Base-by-base conservation (phyloP, 2,113 vertebrate species). In the Triplophysa rosa region DNA sequence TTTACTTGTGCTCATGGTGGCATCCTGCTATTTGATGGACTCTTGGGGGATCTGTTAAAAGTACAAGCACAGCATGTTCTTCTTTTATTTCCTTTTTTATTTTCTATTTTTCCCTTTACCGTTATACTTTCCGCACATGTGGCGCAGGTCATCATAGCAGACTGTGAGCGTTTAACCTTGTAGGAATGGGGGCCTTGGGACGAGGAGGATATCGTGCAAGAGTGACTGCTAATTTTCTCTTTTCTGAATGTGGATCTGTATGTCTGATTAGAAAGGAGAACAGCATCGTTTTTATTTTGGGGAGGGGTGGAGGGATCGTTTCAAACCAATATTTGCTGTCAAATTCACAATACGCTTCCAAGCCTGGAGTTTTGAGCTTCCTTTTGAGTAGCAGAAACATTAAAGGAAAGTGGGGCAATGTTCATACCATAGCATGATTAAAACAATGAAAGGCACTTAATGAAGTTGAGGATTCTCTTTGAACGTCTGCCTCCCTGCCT, bases 381-480 rank as follows among this genome's bases (percentile, higher is more conserved):
- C 88, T 87, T 89, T 86, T 84, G 79, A 84, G 85, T 83, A 83
- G 84, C 84, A 88, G 83, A 91, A 90, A 49, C 45, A 76, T 86
- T 89, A 89, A 81, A 89, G 70, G 83, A 90, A 91, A 89, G 85
- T 90, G 78, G 86, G 90, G 80, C 88, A 89, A 69, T 80, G 80
- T 82, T 82, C 72, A 78, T 62, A 88, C 72, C 82, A 33, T 82
- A 87, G 80, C 88, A 88, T 91, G 87, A 91, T 92, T 91, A 92
- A 90, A 90, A 90, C 88, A 90, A 90, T 89, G 83, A 89, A 86
- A 88, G 87, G 80, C 82, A 86, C 80, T 87, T 90, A 92, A 92
- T 90, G 88, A 90, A 89, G 89, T 81, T 84, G 87, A 86, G 87
- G 81, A 88, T 87, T 87, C 26, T 58, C 88, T 90, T 88, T 91